Percentiles rank a stretch among this genome's conserved stretches.
These are phyloP conservation scores for Megalops atlanticus DNA, from an alignment of 2,113 vertebrate genomes.

Conservation along the genomic window DNA sequence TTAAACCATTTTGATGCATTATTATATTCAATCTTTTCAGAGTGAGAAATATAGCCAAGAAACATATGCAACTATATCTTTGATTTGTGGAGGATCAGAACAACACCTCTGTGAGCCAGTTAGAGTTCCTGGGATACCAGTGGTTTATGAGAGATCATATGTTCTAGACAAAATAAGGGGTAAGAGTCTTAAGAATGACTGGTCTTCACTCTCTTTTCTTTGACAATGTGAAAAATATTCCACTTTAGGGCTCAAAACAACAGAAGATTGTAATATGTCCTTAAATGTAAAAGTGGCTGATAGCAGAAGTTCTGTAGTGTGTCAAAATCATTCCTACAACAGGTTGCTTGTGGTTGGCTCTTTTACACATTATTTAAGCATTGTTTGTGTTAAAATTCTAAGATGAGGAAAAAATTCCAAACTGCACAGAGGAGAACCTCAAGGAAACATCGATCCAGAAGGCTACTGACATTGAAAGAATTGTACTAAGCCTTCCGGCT, in stretches of 20 bases:
- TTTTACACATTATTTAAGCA: background rate
- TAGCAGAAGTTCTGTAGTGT: background rate
- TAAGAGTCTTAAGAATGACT: slow-evolving; percentile 26
- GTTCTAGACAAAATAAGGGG: slow-evolving; percentile 55
- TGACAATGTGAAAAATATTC: no score
- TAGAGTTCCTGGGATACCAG: slow-evolving; percentile 49
- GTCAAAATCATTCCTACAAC: background rate
- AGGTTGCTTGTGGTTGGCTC: background rate
- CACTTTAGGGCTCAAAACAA: no score
- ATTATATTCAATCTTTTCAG: slow-evolving; percentile 35
- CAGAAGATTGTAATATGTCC: no score
- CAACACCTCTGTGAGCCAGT: slow-evolving; percentile 57
- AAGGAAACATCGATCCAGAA: slow-evolving; percentile 42
- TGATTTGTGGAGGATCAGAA: slow-evolving; percentile 33
- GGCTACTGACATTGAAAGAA: slow-evolving; percentile 52
- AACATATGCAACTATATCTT: slow-evolving; percentile 39
- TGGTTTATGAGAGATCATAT: slow-evolving; percentile 43
- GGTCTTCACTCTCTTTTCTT: background rate
- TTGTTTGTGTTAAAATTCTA: background rate
- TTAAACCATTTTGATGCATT: background rate
- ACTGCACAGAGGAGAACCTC: slow-evolving; percentile 45
- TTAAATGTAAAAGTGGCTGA: no score
- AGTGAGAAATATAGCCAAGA: slow-evolving; percentile 43
- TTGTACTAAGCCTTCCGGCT: slow-evolving; percentile 58
- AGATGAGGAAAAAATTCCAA: slow-evolving; percentile 61